Base-by-base conservation (phyloP, 1,140 invertebrate species). In the Nasonia giraulti region DNA sequence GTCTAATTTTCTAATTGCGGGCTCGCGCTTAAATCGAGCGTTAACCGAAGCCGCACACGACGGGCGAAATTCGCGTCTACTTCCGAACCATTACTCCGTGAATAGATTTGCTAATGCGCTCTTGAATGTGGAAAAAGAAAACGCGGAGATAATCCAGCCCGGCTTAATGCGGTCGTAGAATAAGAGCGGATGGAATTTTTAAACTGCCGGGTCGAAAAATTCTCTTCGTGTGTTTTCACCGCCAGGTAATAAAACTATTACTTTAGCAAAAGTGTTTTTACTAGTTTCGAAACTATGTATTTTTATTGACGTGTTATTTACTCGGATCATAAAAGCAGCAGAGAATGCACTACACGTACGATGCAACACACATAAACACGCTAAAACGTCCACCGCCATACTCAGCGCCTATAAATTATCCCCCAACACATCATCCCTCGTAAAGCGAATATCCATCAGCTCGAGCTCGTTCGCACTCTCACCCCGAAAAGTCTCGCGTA, bases 41-140 rank as follows among this genome's bases (percentile, higher is more conserved):
- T 76, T 66, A 81, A 80, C 62, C 66, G n/a, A 40, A 69, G 47
- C 47, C 1, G 2, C 3, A 37, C 20, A 33, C 76, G 74, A 4
- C n/a, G n/a, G 23, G 44, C 40, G 23, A 83, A 83, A 77, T 71
- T 66, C 55, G n/a, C 50, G 20, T 80, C 68, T 84, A 84, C 50
- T 84, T 84, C 77, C 74, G 44, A 47, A 44, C 74, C 79, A 84
- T 84, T 80, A 84, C 14, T 2, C 78, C 78, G 33, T 62, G 50
- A 80, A 80, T 66, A 55, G 71, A 68, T 80, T 66, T 88, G 87
- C 83, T 85, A 87, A 89, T 82, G 74, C 86, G 85, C 62, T 73
- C 17, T 31, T 55, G 23, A 78, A 37, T 83, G 62, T 79, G 66
- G 2, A 40, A 66, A 4, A 44, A 27, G 27, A 33, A 31, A 79